Percentiles rank a stretch among this genome's conserved stretches.
Evolutionary conservation across 1,140 invertebrate genomes (phyloP).

Genomic region (Glomeris maerens): DNA sequence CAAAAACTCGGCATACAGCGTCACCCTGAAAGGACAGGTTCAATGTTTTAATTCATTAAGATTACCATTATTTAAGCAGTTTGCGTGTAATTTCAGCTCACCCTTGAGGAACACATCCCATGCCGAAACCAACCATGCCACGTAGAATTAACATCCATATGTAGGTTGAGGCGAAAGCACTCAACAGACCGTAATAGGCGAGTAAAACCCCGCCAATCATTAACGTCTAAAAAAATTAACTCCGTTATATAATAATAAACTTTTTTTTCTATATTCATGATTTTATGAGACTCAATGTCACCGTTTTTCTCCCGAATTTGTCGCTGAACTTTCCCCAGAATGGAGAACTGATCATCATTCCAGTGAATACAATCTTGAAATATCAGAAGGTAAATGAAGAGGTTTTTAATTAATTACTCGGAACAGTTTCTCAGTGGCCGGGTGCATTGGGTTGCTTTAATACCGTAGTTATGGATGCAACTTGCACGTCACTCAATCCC

Average conservation of each 20-base stretch:
- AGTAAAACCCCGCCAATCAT: slow-evolving; percentile 72
- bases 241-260: slow-evolving; percentile 5
- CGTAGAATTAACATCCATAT: slow-evolving; percentile 77
- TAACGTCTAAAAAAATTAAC: slow-evolving; percentile 45
- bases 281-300: too few species aligned
- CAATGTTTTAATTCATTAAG: not conserved
- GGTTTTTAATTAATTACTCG: slow-evolving; percentile 1
- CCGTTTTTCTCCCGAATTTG: slow-evolving; percentile 76
- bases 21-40: slow-evolving; percentile 51
- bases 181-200: slow-evolving; percentile 81
- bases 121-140: slow-evolving; percentile 86
- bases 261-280: not conserved
- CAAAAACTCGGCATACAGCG: slow-evolving; percentile 90
- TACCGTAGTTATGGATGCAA: slow-evolving; percentile 59
- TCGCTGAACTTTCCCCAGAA: slow-evolving; percentile 94
- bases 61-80: not conserved
- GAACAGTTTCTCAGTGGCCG: slow-evolving; percentile 2
- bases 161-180: slow-evolving; percentile 79
- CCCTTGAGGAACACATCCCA: slow-evolving; percentile 93
- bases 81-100: slow-evolving; percentile 41
- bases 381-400: slow-evolving; percentile 17
- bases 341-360: slow-evolving; percentile 92
- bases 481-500: slow-evolving; percentile 66
- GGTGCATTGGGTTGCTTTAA: too few species aligned
- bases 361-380: slow-evolving; percentile 74